Evolutionary conservation across 2,888 invertebrate genomes (phyloP).

Genomic region (Argyresthia albistria): DNA sequence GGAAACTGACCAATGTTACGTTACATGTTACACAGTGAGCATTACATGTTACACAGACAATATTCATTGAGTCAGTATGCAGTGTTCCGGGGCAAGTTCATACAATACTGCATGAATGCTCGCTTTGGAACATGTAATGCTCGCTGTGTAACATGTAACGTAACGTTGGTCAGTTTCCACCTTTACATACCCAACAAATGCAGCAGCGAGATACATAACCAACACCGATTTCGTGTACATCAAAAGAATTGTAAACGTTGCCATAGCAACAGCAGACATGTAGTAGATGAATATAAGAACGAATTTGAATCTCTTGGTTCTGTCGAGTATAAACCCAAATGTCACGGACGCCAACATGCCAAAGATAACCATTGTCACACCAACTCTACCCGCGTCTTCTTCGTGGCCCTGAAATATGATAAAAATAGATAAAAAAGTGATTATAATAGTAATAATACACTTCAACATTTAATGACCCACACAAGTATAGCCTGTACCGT

Average conservation of each 20-base stretch:
- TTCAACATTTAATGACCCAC: too few relatives aligned
- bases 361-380: conserved; percentile 72
- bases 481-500: too few relatives aligned
- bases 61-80: too few relatives aligned
- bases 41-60: too few relatives aligned
- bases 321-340: conserved; percentile 76
- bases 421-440: neutral
- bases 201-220: conserved; percentile 70
- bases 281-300: conserved; percentile 67
- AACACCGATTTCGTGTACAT: conserved; percentile 11
- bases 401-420: conserved; percentile 40
- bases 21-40: too few relatives aligned
- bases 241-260: conserved; percentile 72
- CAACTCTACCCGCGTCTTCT: conserved; percentile 73
- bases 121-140: too few relatives aligned
- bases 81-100: too few relatives aligned
- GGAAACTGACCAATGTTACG: too few relatives aligned
- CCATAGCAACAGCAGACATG: conserved; percentile 73
- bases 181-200: conserved; percentile 63
- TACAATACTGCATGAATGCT: too few relatives aligned
- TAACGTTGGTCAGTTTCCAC: too few relatives aligned
- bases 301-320: conserved; percentile 76
- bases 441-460: too few relatives aligned
- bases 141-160: too few relatives aligned
- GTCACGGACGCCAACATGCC: conserved; percentile 76